A percentile compares a stretch with the other conserved stretches of the same genome.
phyloP scores from a whole-genome alignment of 2,113 vertebrate species.

The Cyprinodon tularosa region DNA sequence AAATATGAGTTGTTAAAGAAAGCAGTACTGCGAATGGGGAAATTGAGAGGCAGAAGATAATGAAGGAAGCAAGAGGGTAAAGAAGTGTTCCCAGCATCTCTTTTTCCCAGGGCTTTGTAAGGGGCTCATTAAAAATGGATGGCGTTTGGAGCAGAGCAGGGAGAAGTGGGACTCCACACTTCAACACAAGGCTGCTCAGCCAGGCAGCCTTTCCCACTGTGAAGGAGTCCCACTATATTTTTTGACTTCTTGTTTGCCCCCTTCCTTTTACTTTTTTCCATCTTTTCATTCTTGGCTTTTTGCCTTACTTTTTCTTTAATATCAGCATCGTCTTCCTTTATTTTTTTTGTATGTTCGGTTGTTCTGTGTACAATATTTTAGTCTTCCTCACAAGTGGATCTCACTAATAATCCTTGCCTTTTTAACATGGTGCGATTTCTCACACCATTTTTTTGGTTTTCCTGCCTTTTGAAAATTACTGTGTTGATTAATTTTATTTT shows the following conservation, averaged over 20 bases:
- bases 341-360: not conserved
- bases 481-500: conserved; percentile 2
- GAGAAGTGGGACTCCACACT: conserved; percentile 68
- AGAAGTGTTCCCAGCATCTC: conserved; percentile 61
- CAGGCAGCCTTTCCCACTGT: conserved; percentile 31
- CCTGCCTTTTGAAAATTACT: conserved; percentile 1
- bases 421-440: not conserved
- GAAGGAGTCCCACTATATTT: conserved; percentile 14
- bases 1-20: not conserved
- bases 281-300: not conserved
- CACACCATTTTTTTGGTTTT: not conserved
- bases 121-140: conserved; percentile 74
- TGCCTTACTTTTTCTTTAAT: not conserved
- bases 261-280: not conserved
- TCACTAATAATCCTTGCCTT: not conserved
- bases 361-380: not conserved
- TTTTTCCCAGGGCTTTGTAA: conserved; percentile 71
- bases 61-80: not conserved
- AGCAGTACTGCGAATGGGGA: conserved; percentile 13
- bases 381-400: not conserved
- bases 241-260: not conserved
- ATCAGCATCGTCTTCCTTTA: not conserved
- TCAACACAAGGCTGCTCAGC: conserved; percentile 40
- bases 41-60: conserved; percentile 18
- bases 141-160: conserved; percentile 70